Evolutionary conservation across 1,140 invertebrate genomes (phyloP).

Genomic region (Monochamus saltuarius): DNA sequence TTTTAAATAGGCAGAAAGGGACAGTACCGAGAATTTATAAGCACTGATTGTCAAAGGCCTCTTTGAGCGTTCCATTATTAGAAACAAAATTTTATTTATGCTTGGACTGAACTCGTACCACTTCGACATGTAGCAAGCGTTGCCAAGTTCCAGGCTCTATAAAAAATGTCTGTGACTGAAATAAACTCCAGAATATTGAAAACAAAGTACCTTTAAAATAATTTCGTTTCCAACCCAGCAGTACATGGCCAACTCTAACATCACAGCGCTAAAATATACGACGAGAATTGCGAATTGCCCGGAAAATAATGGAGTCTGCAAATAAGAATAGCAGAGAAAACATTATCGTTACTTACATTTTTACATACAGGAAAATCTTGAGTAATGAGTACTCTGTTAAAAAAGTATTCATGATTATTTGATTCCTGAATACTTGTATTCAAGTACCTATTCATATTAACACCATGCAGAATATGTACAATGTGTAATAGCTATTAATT

Average conservation of each 20-base stretch:
- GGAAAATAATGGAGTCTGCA: conserved; percentile 9
- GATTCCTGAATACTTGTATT: too few relatives aligned
- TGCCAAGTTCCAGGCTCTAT: conserved; percentile 34
- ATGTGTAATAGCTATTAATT: too few relatives aligned
- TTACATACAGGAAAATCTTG: too few relatives aligned
- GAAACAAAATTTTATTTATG: conserved; percentile 29
- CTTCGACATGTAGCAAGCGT: conserved; percentile 33
- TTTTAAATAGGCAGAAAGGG: conserved; percentile 11
- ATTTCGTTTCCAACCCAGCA: conserved; percentile 47
- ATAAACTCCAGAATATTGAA: neutral
- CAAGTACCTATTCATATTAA: too few relatives aligned
- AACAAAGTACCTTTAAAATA: conserved; percentile 31
- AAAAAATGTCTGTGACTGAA: conserved; percentile 9
- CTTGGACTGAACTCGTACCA: conserved; percentile 30
- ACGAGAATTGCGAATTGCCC: conserved; percentile 18
- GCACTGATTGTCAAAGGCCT: conserved; percentile 38
- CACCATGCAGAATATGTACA: too few relatives aligned
- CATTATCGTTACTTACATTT: too few relatives aligned
- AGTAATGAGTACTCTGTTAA: too few relatives aligned
- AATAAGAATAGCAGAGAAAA: neutral
- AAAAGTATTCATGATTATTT: too few relatives aligned
- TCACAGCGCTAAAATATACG: conserved; percentile 31
- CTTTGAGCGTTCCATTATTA: conserved; percentile 41
- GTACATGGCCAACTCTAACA: conserved; percentile 44
- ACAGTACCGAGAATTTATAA: conserved; percentile 10